Base-by-base conservation (phyloP, 2,113 vertebrate species). In the Asarcornis scutulata region DNA sequence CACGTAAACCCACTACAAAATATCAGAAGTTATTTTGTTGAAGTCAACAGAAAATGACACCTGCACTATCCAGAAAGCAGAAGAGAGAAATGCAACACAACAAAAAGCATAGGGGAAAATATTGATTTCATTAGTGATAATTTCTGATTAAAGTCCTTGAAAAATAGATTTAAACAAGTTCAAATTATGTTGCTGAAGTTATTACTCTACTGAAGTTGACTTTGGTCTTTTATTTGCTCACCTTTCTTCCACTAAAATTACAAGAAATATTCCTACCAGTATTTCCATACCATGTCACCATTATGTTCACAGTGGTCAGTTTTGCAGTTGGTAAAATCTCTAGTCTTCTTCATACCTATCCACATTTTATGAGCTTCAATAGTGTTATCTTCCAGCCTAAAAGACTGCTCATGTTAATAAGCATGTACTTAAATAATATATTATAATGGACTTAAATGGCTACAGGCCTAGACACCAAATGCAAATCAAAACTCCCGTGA, bases 221-320 rank as follows among this genome's bases (percentile, higher is more conserved):
- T 64, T 87, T 17, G 18, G 1, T 73, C 32, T 86, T 75, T 27
- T 3, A 46, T 59, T 78, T 75, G 9, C 26, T 42, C 71, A 62
- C n/a, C 16, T 60, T 73, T 27, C 31, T 85, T 64, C 46, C 46
- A 46, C 27, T 36, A 40, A 40, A 12, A 42, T 7, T 16, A 26
- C 29, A 73, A 83, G 5, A 58, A 86, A 77, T 42, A 31, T 34
- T 64, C 26, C 23, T 50, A 48, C 60, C 12, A 83, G 13, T 3
- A 50, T 25, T 77, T 48, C 15, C 40, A 13, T 13, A 13, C 31
- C 48, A 16, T 3, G 11, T 31, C 64, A 44, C n/a, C 26, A 17
- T 3, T 3, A 32, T 2, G 1, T 21, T 44, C 6, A 20, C 29
- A 6, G 4, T 5, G 34, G 7, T 38, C 10, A 14, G 40, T 36